phyloP scores from a whole-genome alignment of 1,140 invertebrate species.

The Mycetomoellerius zeteki region DNA sequence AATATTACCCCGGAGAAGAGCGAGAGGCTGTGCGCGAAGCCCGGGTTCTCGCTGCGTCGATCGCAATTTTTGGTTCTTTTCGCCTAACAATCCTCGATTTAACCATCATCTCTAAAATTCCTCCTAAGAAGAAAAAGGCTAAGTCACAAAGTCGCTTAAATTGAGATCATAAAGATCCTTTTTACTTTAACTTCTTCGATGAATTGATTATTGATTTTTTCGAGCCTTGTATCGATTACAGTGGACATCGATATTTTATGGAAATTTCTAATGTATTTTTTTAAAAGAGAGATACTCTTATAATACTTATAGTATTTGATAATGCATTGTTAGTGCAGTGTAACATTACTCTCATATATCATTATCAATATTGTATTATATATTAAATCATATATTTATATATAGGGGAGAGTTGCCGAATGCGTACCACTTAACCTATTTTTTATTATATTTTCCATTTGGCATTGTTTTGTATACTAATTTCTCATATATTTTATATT shows the following conservation, averaged over 20 bases:
- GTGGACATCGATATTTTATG: background rate
- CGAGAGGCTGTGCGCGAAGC: conserved; percentile 33
- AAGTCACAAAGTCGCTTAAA: background rate
- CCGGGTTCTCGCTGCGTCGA: background rate
- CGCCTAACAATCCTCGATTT: background rate
- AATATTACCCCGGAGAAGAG: conserved; percentile 78
- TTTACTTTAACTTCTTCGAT: background rate
- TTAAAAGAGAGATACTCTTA: too few relatives aligned
- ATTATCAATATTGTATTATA: background rate
- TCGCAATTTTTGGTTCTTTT: conserved; percentile 44
- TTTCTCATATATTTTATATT: too few relatives aligned
- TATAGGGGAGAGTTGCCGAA: too few relatives aligned
- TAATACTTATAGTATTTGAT: background rate
- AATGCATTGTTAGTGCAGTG: background rate
- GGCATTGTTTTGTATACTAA: too few relatives aligned
- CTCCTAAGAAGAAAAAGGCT: background rate
- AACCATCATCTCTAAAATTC: background rate
- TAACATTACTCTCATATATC: background rate
- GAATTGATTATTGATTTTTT: background rate
- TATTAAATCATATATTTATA: background rate
- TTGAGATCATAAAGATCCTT: background rate
- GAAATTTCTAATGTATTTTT: background rate
- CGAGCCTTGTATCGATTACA: background rate
- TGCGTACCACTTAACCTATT: too few relatives aligned
- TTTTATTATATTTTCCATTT: too few relatives aligned